phyloP scores from a whole-genome alignment of 2,113 vertebrate genomes.

The Seriola rivoliana region DNA sequence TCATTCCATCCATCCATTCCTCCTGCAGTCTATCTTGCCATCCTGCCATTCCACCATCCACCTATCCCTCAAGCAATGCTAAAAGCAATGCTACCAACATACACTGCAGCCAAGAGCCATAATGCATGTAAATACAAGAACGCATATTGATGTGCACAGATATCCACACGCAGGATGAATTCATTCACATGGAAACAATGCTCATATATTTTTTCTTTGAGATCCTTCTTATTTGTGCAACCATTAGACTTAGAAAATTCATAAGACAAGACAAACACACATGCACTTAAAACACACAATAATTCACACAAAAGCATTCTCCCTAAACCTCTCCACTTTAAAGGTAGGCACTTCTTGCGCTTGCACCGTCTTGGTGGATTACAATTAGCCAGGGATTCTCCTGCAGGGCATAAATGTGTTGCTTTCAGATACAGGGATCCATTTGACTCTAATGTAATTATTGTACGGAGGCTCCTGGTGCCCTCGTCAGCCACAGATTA shows the following conservation, averaged over 20 bases:
- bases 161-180: slow-evolving; percentile 31
- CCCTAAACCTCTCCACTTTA: slow-evolving; percentile 77
- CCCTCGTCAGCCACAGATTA: slow-evolving; percentile 87
- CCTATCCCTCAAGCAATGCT: slow-evolving; percentile 68
- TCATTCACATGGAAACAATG: slow-evolving; percentile 47
- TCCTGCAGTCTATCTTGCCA: slow-evolving; percentile 66
- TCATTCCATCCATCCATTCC: slow-evolving; percentile 74
- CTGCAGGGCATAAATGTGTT: slow-evolving; percentile 89
- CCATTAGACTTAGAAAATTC: slow-evolving; percentile 52
- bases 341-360: slow-evolving; percentile 82
- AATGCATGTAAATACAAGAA: slow-evolving; percentile 59
- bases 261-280: slow-evolving; percentile 47
- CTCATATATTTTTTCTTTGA: slow-evolving; percentile 32
- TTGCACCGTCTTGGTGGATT: slow-evolving; percentile 85
- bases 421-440: slow-evolving; percentile 88
- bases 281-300: slow-evolving; percentile 59
- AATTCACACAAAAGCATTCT: slow-evolving; percentile 66
- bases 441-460: slow-evolving; percentile 89
- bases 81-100: slow-evolving; percentile 55
- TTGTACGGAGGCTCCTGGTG: slow-evolving; percentile 80
- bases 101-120: slow-evolving; percentile 44
- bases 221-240: slow-evolving; percentile 35
- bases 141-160: slow-evolving; percentile 50
- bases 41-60: slow-evolving; percentile 76
- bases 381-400: slow-evolving; percentile 87